These are phyloP conservation scores for Drosophila infuscata DNA, from an alignment of 2,888 invertebrate species.

Conservation along the genomic window DNA sequence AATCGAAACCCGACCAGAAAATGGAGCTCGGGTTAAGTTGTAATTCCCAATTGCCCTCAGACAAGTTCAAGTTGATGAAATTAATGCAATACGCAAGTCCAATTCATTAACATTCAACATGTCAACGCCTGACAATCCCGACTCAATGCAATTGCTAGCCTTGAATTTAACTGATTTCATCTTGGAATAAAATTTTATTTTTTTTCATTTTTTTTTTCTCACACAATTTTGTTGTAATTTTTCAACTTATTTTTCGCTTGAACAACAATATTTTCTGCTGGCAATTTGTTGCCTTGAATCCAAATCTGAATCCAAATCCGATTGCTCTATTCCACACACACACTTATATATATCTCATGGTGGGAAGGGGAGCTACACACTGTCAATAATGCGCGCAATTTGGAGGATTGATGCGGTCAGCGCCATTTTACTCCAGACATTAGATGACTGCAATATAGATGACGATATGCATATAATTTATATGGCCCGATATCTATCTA, in stretches of 20 bases:
- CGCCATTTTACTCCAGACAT: constrained; percentile 55
- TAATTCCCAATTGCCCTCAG: constrained; percentile 32
- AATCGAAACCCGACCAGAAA: not conserved
- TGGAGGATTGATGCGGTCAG: constrained; percentile 66
- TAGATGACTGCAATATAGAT: constrained; percentile 18
- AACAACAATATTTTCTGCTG: constrained; percentile 48
- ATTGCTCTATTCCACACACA: constrained; percentile 6
- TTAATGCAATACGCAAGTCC: constrained; percentile 35
- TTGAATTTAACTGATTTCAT: constrained; percentile 70
- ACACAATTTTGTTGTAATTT: constrained; percentile 9
- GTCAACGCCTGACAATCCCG: constrained; percentile 65
- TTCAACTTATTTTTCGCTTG: constrained; percentile 41
- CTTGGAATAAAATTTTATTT: constrained; percentile 56
- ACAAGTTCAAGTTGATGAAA: constrained; percentile 44
- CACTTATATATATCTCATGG: constrained; percentile 29
- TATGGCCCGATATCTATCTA: constrained; percentile 44
- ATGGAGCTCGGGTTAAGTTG: not conserved
- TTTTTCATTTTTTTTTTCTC: constrained; percentile 6
- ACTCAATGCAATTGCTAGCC: constrained; percentile 65
- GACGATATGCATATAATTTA: constrained; percentile 65
- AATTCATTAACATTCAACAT: constrained; percentile 70
- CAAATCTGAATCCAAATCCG: constrained; percentile 36
- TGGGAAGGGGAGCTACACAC: constrained; percentile 6
- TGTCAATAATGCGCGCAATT: constrained; percentile 45
- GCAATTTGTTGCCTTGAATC: constrained; percentile 57